A percentile compares a stretch with the other conserved stretches of the same genome.
These are phyloP conservation scores for Leptinotarsa lineolata DNA, from an alignment of 1,140 invertebrate genomes.

Conservation along the genomic window DNA sequence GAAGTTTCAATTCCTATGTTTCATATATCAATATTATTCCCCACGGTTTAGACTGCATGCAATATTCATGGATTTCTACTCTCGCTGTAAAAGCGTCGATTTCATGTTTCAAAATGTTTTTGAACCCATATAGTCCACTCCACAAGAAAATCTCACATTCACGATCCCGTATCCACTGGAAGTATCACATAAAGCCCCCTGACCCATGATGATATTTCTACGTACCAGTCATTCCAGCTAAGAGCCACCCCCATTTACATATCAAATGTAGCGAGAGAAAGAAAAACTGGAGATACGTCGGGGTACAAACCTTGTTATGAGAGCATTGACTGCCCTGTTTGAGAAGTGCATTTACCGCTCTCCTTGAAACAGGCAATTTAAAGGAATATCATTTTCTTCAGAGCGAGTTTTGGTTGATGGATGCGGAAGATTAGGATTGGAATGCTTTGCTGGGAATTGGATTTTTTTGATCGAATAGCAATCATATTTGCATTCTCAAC, in stretches of 20 bases:
- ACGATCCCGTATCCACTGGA: too few species aligned
- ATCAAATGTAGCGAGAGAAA: not conserved
- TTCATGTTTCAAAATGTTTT: too few species aligned
- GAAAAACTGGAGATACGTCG: not conserved
- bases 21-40: too few species aligned
- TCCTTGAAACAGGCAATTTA: not conserved
- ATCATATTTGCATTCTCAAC: too few species aligned
- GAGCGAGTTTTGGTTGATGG: not conserved
- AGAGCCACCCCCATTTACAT: not conserved
- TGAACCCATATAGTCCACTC: too few species aligned
- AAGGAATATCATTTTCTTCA: conserved; percentile 3
- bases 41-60: too few species aligned
- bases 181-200: not conserved
- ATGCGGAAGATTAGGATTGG: not conserved
- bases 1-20: too few species aligned
- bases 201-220: conserved; percentile 3
- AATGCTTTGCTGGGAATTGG: too few species aligned
- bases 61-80: too few species aligned
- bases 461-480: too few species aligned
- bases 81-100: too few species aligned
- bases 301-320: conserved; percentile 15
- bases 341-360: not conserved
- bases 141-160: too few species aligned
- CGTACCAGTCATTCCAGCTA: not conserved
- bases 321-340: conserved; percentile 4